Conservation (phyloP, 2,797 vertebrate species). For the Enteromius unitaeniatus region DNA sequence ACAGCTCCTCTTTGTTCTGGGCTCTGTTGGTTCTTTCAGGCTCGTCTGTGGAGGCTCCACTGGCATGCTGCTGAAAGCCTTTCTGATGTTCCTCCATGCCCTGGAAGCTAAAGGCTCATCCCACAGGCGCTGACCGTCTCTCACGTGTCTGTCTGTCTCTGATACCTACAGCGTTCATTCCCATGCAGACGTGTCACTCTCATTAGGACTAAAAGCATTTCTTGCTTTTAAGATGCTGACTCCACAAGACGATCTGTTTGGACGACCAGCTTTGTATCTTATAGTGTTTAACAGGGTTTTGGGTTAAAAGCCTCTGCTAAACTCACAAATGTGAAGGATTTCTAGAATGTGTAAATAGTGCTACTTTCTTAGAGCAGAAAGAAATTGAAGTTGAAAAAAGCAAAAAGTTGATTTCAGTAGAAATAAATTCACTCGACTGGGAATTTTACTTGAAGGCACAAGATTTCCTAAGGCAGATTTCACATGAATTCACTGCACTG, state of each 20-base stretch:
- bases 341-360: not conserved
- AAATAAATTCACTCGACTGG: not conserved
- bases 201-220: not conserved
- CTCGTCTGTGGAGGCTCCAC: constrained; percentile 63
- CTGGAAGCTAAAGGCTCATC: constrained; percentile 56
- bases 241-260: not conserved
- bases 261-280: not conserved
- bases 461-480: not conserved
- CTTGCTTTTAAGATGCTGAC: not conserved
- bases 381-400: no score
- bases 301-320: not conserved
- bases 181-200: not conserved
- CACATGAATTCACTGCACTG: not conserved
- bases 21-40: constrained; percentile 73
- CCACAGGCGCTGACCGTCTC: constrained; percentile 1
- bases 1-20: constrained; percentile 73
- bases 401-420: no score
- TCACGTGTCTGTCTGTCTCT: not conserved
- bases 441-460: not conserved
- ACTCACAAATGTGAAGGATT: not conserved
- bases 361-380: not conserved
- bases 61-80: constrained; percentile 29
- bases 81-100: constrained; percentile 1
- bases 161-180: not conserved
- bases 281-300: not conserved